Percentiles rank a stretch among this genome's conserved stretches.
These are phyloP conservation scores for Agrochola macilenta DNA, from an alignment of 2,888 invertebrate genomes.

Conservation along the genomic window DNA sequence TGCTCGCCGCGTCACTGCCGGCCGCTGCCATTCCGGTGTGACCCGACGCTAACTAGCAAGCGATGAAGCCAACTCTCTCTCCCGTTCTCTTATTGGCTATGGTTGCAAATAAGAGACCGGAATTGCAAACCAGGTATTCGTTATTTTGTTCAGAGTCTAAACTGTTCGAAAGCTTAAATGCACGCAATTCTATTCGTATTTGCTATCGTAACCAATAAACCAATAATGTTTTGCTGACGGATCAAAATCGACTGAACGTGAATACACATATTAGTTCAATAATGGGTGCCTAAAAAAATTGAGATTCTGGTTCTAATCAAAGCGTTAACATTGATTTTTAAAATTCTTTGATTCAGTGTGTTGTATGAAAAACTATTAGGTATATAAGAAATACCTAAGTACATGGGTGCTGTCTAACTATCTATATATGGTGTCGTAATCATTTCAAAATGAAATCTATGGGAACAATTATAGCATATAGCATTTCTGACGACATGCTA, in stretches of 20 bases:
- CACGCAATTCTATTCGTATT: neutral
- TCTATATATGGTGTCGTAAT: neutral
- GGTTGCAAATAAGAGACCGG: neutral
- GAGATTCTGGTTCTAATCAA: too few species aligned
- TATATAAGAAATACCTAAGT: too few species aligned
- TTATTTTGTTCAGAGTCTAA: neutral
- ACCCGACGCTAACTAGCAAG: too few species aligned
- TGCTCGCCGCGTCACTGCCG: too few species aligned
- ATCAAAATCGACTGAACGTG: neutral
- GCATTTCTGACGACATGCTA: too few species aligned
- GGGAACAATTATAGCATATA: neutral
- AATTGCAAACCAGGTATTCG: neutral
- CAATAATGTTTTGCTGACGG: neutral
- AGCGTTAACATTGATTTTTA: too few species aligned
- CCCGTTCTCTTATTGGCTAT: neutral
- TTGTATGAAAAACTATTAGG: too few species aligned
- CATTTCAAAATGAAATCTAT: neutral
- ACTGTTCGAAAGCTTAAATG: neutral
- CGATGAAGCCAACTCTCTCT: neutral
- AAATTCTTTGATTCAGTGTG: too few species aligned
- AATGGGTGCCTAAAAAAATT: too few species aligned
- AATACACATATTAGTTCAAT: neutral
- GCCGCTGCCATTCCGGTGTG: too few species aligned
- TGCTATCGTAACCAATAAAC: neutral
- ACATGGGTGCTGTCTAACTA: neutral